Evolutionary conservation across 1,140 invertebrate genomes (phyloP), one percentile per base, ranked within the genome.

Genomic region (Euglossa dilemma): DNA sequence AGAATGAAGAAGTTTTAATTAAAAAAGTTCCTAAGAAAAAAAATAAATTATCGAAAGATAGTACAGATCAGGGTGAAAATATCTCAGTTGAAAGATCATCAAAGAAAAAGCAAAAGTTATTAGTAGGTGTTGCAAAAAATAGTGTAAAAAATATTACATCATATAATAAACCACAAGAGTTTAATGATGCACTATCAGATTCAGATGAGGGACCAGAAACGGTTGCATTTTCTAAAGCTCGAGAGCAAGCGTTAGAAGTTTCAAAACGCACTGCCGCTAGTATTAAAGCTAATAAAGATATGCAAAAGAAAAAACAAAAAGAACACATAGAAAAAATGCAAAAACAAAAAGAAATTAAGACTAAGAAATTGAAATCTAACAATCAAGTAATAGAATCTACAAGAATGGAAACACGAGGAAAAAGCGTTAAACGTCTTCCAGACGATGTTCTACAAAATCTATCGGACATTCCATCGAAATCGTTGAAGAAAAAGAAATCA

Each of bases 371-470:
- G 67, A 0, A 28, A 47, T 50, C 12, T n/a, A 16, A 36, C 36
- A 14, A 50, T 74, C 54, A 57, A 28, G 1, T 25, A 8, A 2
- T 12, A 28, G 2, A 18, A 36, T 18, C 12, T 54, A 70, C 5
- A 2, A 50, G 59, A 45, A 61, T 6, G 25, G 11, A n/a, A 45
- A 18, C 25, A 47, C 80, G 18, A 11, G 54, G 25, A 52, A 69
- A n/a, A 47, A 43, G 54, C 50, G 0, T 91, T 4, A 91, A 91
- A 74, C 70, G 89, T 28, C 84, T 92, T 28, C 12, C 92, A 0
- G 81, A 89, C 0, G 82, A 91, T 0, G 18, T 92, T 5, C 36
- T 93, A 0, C 79, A 90, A 8, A 85, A 87, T 71, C 79, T 93
- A 3, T 64, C 85, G 0, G 91, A 92, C 11, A 12, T 83, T 23